Evolutionary conservation across 2,888 invertebrate genomes (phyloP).

Genomic region (Caenorhabditis sinica): DNA sequence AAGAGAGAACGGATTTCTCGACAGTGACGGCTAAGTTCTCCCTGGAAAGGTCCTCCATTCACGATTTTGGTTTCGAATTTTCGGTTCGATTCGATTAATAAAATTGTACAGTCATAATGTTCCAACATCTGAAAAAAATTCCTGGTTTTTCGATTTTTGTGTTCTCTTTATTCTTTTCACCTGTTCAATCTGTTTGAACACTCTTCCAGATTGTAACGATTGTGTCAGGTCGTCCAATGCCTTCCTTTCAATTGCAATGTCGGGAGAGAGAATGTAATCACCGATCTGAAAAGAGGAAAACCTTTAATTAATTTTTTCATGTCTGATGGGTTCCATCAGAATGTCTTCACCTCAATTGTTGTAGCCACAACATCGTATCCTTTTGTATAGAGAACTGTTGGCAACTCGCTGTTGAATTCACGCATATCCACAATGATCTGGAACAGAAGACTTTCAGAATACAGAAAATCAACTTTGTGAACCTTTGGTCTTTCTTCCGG

Average conservation of each 20-base stretch:
- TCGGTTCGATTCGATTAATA: constrained; percentile 81
- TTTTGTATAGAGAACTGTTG: constrained; percentile 93
- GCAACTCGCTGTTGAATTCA: constrained; percentile 97
- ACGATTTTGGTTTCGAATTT: constrained; percentile 80
- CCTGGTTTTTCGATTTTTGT: not conserved
- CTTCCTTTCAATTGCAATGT: constrained; percentile 97
- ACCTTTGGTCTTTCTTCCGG: constrained; percentile 67
- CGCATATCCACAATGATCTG: constrained; percentile 94
- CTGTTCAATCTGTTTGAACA: constrained; percentile 93
- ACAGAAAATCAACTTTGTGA: not conserved
- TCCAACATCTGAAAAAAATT: constrained; percentile 78
- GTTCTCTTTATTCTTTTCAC: constrained; percentile 56
- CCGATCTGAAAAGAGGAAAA: constrained; percentile 87
- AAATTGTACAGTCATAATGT: constrained; percentile 78
- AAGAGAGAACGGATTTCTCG: constrained; percentile 85
- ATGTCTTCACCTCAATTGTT: constrained; percentile 71
- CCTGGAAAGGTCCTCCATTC: constrained; percentile 82
- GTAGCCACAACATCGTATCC: constrained; percentile 91
- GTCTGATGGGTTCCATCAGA: not conserved
- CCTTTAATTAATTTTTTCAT: not conserved
- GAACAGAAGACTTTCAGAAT: not conserved
- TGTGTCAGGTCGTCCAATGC: constrained; percentile 93
- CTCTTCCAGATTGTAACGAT: constrained; percentile 94
- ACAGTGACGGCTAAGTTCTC: constrained; percentile 80
- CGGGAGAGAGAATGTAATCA: constrained; percentile 97